phyloP scores from a whole-genome alignment of 2,888 invertebrate species.

The Leucoptera coffeella region DNA sequence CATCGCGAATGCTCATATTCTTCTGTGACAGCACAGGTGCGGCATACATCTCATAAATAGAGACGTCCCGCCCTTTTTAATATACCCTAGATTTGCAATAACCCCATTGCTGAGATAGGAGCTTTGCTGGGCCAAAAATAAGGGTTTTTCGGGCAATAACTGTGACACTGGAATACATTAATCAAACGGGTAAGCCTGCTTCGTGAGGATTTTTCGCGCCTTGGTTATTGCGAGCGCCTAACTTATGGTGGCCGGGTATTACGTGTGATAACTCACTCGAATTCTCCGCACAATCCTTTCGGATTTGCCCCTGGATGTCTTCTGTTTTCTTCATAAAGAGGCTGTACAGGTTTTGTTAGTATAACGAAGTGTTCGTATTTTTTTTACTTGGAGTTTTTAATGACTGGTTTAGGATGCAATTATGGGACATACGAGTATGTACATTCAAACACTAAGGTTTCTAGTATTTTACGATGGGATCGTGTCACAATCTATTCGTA shows the following conservation, averaged over 20 bases:
- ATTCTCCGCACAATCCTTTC: too few relatives aligned
- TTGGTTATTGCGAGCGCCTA: slow-evolving; percentile 33
- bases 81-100: slow-evolving; percentile 48
- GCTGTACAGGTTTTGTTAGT: too few relatives aligned
- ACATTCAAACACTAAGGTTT: too few relatives aligned
- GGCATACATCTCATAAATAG: slow-evolving; percentile 27
- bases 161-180: slow-evolving; percentile 44
- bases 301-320: too few relatives aligned
- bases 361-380: too few relatives aligned
- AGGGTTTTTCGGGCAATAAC: slow-evolving; percentile 30
- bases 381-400: too few relatives aligned
- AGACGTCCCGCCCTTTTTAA: slow-evolving; percentile 34
- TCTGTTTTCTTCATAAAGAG: too few relatives aligned
- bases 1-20: too few relatives aligned
- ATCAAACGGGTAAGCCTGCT: slow-evolving; percentile 24
- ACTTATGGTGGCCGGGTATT: slow-evolving; percentile 28
- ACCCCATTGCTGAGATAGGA: slow-evolving; percentile 27
- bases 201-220: slow-evolving; percentile 19
- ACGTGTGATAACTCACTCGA: slow-evolving; percentile 16
- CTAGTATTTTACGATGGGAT: too few relatives aligned
- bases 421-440: too few relatives aligned
- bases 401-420: too few relatives aligned
- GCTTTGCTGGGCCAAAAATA: slow-evolving; percentile 19
- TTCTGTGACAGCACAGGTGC: slow-evolving; percentile 19
- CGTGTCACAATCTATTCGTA: too few relatives aligned